Conservation (phyloP, 2,888 invertebrate species). For the Imbricaverruca yamaguchii region DNA sequence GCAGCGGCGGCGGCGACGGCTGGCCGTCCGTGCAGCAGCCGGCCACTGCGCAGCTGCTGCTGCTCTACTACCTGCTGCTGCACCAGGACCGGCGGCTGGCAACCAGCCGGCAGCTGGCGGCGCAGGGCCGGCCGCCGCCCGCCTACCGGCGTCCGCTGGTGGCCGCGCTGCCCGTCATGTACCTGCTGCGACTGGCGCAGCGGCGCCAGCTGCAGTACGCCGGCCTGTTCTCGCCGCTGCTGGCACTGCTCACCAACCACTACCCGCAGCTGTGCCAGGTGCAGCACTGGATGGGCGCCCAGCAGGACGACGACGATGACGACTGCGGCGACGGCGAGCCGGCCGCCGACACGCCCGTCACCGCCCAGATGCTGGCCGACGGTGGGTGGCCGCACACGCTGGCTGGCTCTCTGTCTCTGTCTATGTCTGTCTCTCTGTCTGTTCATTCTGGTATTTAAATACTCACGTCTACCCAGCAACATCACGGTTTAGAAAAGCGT, state of each 20-base stretch:
- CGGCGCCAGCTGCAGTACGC: slow-evolving; percentile 84
- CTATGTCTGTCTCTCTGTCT: too few species aligned
- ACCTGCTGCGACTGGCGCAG: slow-evolving; percentile 84
- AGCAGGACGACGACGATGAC: slow-evolving; percentile 28
- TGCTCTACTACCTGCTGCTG: slow-evolving; percentile 82
- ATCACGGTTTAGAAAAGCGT: too few species aligned
- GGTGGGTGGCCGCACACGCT: too few species aligned
- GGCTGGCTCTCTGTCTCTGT: too few species aligned
- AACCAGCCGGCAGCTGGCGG: slow-evolving; percentile 41
- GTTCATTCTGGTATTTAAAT: too few species aligned
- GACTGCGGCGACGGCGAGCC: too few species aligned
- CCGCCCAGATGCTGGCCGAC: slow-evolving; percentile 41
- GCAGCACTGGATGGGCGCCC: slow-evolving; percentile 87
- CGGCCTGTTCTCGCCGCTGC: slow-evolving; percentile 75
- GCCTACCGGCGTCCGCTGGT: slow-evolving; percentile 79
- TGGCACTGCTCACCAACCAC: slow-evolving; percentile 80
- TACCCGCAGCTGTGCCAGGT: slow-evolving; percentile 92
- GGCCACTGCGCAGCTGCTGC: slow-evolving; percentile 74
- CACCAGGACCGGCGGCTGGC: slow-evolving; percentile 80
- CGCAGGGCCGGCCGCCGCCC: slow-evolving; percentile 46
- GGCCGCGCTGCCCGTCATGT: slow-evolving; percentile 85
- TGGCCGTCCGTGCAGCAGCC: slow-evolving; percentile 26
- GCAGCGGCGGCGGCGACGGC: not conserved
- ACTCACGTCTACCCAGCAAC: too few species aligned
- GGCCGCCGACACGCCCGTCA: not conserved